These are phyloP conservation scores for Scelioninae gen. 2 DNA, from an alignment of 2,888 invertebrate genomes.

Conservation along the genomic window DNA sequence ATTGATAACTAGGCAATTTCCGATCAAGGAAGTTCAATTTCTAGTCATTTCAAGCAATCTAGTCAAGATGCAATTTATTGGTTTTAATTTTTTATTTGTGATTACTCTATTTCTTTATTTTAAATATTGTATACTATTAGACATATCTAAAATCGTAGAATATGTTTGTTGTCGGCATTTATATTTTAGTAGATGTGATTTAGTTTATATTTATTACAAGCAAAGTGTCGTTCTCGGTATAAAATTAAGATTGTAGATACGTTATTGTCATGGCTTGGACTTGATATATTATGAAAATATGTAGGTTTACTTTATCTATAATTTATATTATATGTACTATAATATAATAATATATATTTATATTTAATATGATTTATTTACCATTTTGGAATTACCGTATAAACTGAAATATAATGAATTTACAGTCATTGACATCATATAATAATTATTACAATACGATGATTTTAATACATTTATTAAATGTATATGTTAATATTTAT, in stretches of 20 bases:
- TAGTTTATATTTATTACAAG: constrained; percentile 22
- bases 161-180: constrained; percentile 62
- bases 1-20: too few species aligned
- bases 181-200: constrained; percentile 18
- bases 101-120: constrained; percentile 9
- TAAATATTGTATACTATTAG: constrained; percentile 34
- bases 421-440: too few species aligned
- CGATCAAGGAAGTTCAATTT: constrained; percentile 63
- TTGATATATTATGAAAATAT: constrained; percentile 20
- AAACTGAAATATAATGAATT: too few species aligned
- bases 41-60: constrained; percentile 72
- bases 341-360: too few species aligned
- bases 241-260: neutral
- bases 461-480: too few species aligned
- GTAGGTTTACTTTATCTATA: neutral
- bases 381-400: too few species aligned
- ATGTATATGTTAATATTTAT: too few species aligned
- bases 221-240: constrained; percentile 9
- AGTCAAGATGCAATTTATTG: constrained; percentile 68
- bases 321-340: too few species aligned
- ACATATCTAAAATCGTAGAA: constrained; percentile 60
- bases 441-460: too few species aligned
- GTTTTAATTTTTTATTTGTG: constrained; percentile 56
- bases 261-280: constrained; percentile 9
- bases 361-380: too few species aligned